Evolutionary conservation across 2,797 vertebrate species (phyloP).

Genomic region (Chelmon rostratus): DNA sequence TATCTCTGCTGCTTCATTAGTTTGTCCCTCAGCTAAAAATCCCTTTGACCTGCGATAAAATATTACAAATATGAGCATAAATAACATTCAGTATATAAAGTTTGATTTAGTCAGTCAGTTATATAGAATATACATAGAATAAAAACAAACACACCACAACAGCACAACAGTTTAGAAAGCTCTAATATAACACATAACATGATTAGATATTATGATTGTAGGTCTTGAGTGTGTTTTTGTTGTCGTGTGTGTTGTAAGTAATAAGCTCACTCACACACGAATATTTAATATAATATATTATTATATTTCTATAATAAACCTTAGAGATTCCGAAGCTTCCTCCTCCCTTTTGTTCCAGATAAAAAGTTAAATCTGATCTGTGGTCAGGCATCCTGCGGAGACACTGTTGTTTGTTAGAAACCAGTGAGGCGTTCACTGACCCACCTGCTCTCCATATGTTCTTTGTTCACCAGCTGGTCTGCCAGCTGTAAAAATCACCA

Average conservation of each 20-base stretch:
- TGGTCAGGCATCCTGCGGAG: neutral
- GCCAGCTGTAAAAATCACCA: no score
- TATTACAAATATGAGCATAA: no score
- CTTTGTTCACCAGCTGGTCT: slow-evolving; percentile 22
- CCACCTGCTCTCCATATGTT: slow-evolving; percentile 37
- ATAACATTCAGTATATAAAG: no score
- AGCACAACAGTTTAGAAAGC: neutral
- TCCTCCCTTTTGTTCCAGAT: neutral
- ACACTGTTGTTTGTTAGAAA: neutral
- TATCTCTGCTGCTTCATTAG: neutral
- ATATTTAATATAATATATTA: no score
- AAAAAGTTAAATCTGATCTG: slow-evolving; percentile 5
- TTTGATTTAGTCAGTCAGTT: no score
- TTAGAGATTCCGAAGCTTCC: neutral
- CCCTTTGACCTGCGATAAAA: neutral
- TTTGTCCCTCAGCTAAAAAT: neutral
- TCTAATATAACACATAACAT: neutral
- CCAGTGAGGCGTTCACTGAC: slow-evolving; percentile 35
- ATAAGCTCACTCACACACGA: neutral
- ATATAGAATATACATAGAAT: no score
- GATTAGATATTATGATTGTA: neutral
- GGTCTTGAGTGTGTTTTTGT: neutral
- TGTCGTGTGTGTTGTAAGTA: neutral
- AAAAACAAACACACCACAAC: neutral
- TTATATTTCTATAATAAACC: no score